Evolutionary conservation across 2,888 invertebrate genomes (phyloP), one percentile per base, ranked within the genome.

Genomic region (Thymelicus sylvestris): DNA sequence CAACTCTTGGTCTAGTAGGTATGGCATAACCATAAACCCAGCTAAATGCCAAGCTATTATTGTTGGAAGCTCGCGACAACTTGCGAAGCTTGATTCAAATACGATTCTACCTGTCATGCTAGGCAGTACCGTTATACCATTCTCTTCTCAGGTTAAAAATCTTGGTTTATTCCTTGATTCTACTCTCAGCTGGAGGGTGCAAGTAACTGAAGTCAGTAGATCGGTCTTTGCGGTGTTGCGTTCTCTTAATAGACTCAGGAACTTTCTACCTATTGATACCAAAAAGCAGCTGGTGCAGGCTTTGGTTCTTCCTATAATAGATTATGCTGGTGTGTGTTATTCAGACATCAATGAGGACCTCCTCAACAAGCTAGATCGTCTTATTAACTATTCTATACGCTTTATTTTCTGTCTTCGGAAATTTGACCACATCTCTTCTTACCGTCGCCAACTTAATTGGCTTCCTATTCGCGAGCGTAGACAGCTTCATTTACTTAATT

Each of bases 371-470:
- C 55, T 55, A 1, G 55, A 55, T 8, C 24, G 55, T 24, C 55
- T 55, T 8, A 19, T 44, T 44, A 63, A 63, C n/a, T 31, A 63
- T 12, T 50, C 12, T n/a, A 63, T 63, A 31, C 31, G 38, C n/a
- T 63, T 50, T 8, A 38, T 63, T 38, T 63, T 63, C 48, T 63
- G 63, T 31, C 24, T 63, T 7, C 52, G 64, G 7, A 52, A 64
- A 52, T 64, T 52, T 38, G 64, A 64, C 39, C 64, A 15, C 13
- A 52, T 52, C 6, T 38, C 38, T 38, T 52, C 48, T 0, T 52
- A 15, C n/a, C 64, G 64, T 64, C 39, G 39, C 15, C 50, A 64
- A 10, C 52, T 64, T 50, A 15, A 47, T 44, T 62, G 62, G 31
- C 31, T 31, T 31, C 31, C 31, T 1, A 31, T 31, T 31, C 31